A percentile compares a stretch with the other conserved stretches of the same genome.
phyloP scores from a whole-genome alignment of 1,140 invertebrate species.

The Copidosoma floridanum region DNA sequence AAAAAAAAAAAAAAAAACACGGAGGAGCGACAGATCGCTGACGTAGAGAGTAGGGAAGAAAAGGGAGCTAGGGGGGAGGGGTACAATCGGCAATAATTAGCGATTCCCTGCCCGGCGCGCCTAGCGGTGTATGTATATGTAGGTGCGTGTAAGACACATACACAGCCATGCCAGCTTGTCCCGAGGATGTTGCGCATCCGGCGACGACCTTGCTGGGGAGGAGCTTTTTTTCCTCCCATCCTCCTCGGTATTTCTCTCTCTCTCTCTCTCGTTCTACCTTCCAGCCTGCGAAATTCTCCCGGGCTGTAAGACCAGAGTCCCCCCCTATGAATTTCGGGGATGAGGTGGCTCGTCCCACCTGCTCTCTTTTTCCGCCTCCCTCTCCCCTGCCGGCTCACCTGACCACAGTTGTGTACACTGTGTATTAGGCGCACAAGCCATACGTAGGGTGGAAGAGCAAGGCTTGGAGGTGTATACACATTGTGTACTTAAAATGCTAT shows the following conservation, averaged over 20 bases:
- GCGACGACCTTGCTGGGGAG: constrained; percentile 9
- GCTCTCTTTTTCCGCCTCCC: neutral
- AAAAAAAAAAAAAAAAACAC: too few species aligned
- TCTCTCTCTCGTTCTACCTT: neutral
- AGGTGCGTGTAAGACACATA: too few species aligned
- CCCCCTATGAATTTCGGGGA: too few species aligned
- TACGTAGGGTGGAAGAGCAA: too few species aligned
- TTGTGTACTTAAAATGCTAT: too few species aligned
- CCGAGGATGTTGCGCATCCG: constrained; percentile 8
- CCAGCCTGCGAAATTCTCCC: neutral
- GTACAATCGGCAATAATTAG: constrained; percentile 21
- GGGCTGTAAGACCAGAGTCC: neutral
- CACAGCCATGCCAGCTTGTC: neutral
- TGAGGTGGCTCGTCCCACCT: neutral
- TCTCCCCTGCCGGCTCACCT: too few species aligned
- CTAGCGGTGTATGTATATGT: too few species aligned
- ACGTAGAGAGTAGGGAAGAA: neutral
- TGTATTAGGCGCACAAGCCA: too few species aligned
- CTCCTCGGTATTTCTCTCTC: neutral
- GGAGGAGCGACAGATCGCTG: neutral
- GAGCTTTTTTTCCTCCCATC: neutral
- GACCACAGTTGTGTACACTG: too few species aligned
- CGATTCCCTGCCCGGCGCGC: constrained; percentile 8
- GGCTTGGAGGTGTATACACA: too few species aligned
- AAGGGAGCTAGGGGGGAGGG: constrained; percentile 3